These are phyloP conservation scores for Peromyscus nudipes DNA, from an alignment of 2,797 vertebrate genomes.

Conservation along the genomic window DNA sequence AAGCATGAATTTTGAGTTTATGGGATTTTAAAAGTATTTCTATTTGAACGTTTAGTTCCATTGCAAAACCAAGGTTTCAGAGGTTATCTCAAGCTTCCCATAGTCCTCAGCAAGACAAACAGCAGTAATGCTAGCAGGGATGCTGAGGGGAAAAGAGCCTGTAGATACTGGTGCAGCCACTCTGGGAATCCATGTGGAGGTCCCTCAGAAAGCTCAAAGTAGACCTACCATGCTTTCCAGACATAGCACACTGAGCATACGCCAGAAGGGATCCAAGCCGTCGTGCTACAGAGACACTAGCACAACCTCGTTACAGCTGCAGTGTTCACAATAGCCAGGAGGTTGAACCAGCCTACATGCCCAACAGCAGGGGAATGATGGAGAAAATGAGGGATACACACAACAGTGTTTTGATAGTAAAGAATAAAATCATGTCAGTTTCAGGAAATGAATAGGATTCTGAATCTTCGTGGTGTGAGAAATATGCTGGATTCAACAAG, in stretches of 20 bases:
- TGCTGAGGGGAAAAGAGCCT: neutral
- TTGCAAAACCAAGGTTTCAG: neutral
- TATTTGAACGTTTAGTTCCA: neutral
- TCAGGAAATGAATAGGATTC: neutral
- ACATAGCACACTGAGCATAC: neutral
- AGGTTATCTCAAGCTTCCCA: neutral
- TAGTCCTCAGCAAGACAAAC: neutral
- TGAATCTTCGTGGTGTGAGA: neutral
- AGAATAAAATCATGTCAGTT: neutral
- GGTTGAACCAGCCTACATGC: neutral
- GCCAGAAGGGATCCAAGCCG: neutral
- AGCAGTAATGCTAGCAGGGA: neutral
- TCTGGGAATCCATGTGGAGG: neutral
- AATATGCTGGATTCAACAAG: neutral
- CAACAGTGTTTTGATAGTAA: neutral
- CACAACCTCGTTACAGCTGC: neutral
- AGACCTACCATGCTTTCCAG: neutral
- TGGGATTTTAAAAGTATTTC: conserved; percentile 10
- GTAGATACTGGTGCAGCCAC: neutral
- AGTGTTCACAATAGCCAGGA: neutral
- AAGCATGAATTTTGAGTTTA: neutral
- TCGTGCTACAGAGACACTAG: neutral
- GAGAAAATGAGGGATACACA: neutral
- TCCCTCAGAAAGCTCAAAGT: neutral
- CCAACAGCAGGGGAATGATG: neutral